These are phyloP conservation scores for Iselma pallidipennis DNA, from an alignment of 2,888 invertebrate species.

Conservation along the genomic window DNA sequence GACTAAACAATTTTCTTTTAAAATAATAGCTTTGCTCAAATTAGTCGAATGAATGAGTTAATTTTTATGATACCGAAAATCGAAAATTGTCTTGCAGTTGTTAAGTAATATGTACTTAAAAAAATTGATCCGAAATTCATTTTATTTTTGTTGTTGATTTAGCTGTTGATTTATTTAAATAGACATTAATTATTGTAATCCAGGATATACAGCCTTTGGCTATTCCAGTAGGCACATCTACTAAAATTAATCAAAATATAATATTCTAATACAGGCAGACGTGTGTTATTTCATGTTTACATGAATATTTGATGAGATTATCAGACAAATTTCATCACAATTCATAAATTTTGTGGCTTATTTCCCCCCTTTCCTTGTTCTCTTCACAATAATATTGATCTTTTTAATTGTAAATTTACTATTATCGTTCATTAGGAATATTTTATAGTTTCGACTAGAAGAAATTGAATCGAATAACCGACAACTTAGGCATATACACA, in stretches of 20 bases:
- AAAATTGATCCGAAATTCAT: no score
- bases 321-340: background rate
- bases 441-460: background rate
- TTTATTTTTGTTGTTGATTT: background rate
- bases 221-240: background rate
- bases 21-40: no score
- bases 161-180: background rate
- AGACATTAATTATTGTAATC: background rate
- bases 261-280: background rate
- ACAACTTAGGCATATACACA: background rate
- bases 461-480: background rate
- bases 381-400: background rate
- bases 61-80: no score
- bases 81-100: no score
- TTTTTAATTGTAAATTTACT: background rate
- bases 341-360: background rate
- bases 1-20: no score
- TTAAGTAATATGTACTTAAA: no score
- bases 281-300: background rate
- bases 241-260: background rate
- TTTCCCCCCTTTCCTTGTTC: background rate
- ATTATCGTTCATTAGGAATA: background rate
- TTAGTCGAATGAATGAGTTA: no score
- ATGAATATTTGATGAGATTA: constrained; percentile 3
- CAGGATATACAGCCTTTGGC: background rate